A percentile compares a stretch with the other conserved stretches of the same genome.
phyloP scores from a whole-genome alignment of 2,797 vertebrate species.

The Meriones psammophilus region DNA sequence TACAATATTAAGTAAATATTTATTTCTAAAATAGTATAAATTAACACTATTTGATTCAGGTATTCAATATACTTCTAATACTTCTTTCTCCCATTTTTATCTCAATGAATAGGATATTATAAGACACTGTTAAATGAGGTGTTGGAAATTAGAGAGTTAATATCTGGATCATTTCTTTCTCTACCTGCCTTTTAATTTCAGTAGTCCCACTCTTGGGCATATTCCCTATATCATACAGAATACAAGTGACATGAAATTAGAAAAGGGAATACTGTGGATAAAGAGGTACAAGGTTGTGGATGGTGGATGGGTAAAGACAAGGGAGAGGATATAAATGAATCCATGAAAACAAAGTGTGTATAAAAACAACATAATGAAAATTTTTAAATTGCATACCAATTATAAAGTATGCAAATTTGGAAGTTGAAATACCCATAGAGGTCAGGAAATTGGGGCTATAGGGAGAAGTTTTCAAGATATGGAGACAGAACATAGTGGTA shows the following conservation, averaged over 20 bases:
- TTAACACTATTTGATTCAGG: background rate
- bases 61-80: background rate
- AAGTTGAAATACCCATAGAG: background rate
- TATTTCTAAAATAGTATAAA: slow-evolving; percentile 25
- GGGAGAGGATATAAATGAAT: background rate
- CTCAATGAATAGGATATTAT: background rate
- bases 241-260: background rate
- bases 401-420: background rate
- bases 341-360: background rate
- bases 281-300: background rate
- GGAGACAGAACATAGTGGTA: background rate
- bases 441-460: background rate
- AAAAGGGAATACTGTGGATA: background rate
- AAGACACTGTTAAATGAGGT: slow-evolving; percentile 37
- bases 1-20: background rate
- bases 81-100: slow-evolving; percentile 10
- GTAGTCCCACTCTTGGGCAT: background rate
- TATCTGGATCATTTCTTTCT: slow-evolving; percentile 22
- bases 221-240: background rate
- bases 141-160: slow-evolving; percentile 20
- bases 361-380: background rate
- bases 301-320: background rate
- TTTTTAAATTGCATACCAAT: background rate
- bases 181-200: background rate
- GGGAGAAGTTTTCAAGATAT: background rate